phyloP scores from a whole-genome alignment of 2,888 invertebrate genomes.

The Pheosia gnoma region DNA sequence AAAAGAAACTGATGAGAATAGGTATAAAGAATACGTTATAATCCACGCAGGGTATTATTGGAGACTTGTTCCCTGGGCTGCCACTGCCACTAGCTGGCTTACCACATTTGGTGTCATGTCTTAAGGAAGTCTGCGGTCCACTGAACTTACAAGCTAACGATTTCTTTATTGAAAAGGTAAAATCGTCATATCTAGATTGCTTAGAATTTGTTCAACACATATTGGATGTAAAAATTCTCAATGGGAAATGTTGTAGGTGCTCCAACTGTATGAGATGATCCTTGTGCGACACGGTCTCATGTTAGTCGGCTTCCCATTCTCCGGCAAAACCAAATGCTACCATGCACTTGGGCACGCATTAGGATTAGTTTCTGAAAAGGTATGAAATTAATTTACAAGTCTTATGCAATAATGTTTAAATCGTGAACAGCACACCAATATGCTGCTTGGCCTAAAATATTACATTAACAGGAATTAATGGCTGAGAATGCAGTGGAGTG shows the following conservation, averaged over 20 bases:
- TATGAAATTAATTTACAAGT: conserved; percentile 40
- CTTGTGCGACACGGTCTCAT: conserved; percentile 96
- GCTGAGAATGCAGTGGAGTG: conserved; percentile 90
- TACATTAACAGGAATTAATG: conserved; percentile 84
- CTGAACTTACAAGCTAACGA: conserved; percentile 93
- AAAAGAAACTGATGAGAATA: no score
- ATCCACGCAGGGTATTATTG: conserved; percentile 90
- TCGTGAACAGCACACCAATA: no score
- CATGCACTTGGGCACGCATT: conserved; percentile 91
- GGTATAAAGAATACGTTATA: neutral
- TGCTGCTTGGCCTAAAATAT: no score
- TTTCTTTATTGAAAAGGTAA: conserved; percentile 91
- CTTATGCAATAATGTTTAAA: neutral
- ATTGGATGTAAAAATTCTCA: neutral
- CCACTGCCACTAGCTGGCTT: conserved; percentile 91
- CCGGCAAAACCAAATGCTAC: conserved; percentile 96
- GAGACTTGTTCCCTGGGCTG: conserved; percentile 96
- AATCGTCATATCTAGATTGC: neutral
- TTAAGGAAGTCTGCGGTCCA: conserved; percentile 85
- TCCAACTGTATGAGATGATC: conserved; percentile 97
- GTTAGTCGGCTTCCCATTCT: conserved; percentile 96
- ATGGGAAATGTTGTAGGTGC: conserved; percentile 52
- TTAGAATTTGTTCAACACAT: neutral
- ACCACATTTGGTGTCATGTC: conserved; percentile 75
- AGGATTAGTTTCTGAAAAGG: conserved; percentile 89